Conservation (phyloP, 1,140 invertebrate genomes). For the Apis florea region DNA sequence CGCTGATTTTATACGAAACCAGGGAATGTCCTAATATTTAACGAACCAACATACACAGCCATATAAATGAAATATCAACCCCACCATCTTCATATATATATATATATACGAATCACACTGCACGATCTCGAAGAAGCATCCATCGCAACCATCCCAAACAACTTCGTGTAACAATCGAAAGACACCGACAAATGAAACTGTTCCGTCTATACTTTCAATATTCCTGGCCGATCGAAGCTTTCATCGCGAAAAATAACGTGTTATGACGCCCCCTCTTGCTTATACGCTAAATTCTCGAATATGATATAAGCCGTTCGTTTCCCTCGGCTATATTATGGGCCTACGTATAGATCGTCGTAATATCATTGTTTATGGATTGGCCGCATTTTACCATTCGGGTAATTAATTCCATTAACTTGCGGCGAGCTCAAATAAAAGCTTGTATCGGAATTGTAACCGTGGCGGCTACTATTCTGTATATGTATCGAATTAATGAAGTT, state of each 20-base stretch:
- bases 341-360: background rate
- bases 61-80: no score
- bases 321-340: background rate
- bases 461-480: constrained; percentile 5
- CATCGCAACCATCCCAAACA: no score
- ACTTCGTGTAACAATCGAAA: no score
- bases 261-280: background rate
- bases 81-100: no score
- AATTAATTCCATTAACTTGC: constrained; percentile 55
- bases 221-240: background rate
- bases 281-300: no score
- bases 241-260: background rate
- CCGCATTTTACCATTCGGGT: constrained; percentile 34
- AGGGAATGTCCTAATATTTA: no score
- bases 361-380: constrained; percentile 43
- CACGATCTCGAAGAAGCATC: no score
- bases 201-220: no score
- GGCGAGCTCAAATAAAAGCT: constrained; percentile 41
- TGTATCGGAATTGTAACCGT: constrained; percentile 38
- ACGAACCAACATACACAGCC: no score
- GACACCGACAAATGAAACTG: no score
- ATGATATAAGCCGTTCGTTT: background rate
- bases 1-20: no score
- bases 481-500: constrained; percentile 57
- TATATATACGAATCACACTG: no score